A percentile compares a stretch with the other conserved stretches of the same genome.
Conservation (phyloP, 1,140 invertebrate genomes). For the Brachionus rotundiformis region DNA sequence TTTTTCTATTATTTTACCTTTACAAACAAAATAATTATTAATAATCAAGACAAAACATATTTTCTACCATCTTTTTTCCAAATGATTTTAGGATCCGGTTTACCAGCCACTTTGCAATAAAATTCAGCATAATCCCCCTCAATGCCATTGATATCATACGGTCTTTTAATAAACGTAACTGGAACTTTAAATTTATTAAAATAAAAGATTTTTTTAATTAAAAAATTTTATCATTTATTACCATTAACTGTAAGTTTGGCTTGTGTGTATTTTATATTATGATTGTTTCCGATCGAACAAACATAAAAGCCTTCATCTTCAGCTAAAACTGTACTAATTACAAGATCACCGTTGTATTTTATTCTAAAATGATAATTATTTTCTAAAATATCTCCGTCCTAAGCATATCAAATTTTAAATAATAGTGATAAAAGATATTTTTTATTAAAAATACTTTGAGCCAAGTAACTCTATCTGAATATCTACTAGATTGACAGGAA, state of each 20-base stretch:
- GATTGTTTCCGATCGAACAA: conserved; percentile 21
- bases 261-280: conserved; percentile 42
- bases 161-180: conserved; percentile 28
- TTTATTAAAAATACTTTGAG: neutral
- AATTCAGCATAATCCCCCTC: conserved; percentile 30
- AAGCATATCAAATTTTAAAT: neutral
- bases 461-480: neutral
- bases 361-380: neutral
- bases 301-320: conserved; percentile 52
- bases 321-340: neutral
- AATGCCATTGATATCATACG: neutral
- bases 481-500: neutral
- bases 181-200: neutral
- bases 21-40: neutral
- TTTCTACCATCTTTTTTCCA: conserved; percentile 48
- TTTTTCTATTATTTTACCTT: neutral
- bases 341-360: conserved; percentile 21
- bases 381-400: neutral
- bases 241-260: conserved; percentile 12
- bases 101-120: conserved; percentile 27
- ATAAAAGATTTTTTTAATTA: neutral
- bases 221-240: neutral
- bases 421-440: neutral
- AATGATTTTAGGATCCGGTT: conserved; percentile 23
- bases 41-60: neutral